phyloP scores from a whole-genome alignment of 2,797 vertebrate species.

The Tamandua tetradactyla region DNA sequence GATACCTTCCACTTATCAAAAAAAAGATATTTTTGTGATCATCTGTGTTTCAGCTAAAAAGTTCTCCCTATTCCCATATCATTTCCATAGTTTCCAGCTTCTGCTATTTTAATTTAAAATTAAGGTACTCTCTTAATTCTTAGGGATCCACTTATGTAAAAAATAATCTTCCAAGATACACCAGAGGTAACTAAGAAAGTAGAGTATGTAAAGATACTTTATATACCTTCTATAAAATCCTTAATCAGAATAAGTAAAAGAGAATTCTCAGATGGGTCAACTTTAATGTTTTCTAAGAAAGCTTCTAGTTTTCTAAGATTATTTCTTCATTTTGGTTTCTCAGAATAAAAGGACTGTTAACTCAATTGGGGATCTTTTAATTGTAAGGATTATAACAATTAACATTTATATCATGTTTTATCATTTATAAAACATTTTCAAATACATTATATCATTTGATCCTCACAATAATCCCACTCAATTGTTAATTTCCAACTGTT shows the following conservation, averaged over 20 bases:
- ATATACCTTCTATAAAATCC: not conserved
- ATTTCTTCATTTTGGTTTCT: constrained; percentile 1
- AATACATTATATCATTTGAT: not conserved
- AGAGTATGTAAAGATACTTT: not conserved
- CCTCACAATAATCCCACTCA: not conserved
- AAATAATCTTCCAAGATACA: constrained; percentile 4
- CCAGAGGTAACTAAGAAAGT: not conserved
- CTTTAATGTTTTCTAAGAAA: not conserved
- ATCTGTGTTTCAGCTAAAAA: not conserved
- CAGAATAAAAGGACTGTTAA: not conserved
- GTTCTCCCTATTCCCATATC: not conserved
- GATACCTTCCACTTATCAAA: constrained; percentile 3
- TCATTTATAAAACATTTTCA: constrained; percentile 19
- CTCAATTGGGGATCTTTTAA: not conserved
- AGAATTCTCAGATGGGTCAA: not conserved
- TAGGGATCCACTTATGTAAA: not conserved
- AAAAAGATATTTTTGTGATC: constrained; percentile 5
- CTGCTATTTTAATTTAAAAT: constrained; percentile 31
- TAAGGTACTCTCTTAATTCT: not conserved
- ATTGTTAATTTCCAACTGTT: not conserved
- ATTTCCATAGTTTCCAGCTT: not conserved
- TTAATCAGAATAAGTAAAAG: constrained; percentile 18
- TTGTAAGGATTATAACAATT: constrained; percentile 8
- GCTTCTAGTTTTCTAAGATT: not conserved
- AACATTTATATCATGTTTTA: not conserved